Evolutionary conservation across 2,113 vertebrate species (phyloP).

Genomic region (Dasyornis broadbenti): DNA sequence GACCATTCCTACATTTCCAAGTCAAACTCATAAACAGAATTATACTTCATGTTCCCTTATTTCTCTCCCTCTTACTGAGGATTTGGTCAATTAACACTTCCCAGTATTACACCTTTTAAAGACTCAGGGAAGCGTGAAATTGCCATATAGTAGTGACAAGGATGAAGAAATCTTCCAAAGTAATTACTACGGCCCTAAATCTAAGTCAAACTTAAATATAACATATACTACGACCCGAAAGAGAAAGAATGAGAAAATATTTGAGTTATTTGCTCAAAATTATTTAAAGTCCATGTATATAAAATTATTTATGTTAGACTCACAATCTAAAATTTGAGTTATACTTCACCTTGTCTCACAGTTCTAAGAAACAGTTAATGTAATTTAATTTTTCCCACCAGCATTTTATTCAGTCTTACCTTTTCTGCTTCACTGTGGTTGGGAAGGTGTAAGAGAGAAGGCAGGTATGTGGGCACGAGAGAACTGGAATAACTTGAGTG

Average conservation of each 20-base stretch:
- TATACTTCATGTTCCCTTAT: constrained; percentile 15
- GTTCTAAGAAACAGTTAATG: neutral
- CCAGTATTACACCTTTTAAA: constrained; percentile 56
- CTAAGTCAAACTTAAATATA: constrained; percentile 49
- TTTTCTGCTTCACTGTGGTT: neutral
- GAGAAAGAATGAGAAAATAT: neutral
- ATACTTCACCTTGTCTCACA: neutral
- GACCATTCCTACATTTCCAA: constrained; percentile 2
- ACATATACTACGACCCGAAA: neutral
- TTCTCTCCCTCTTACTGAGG: constrained; percentile 20
- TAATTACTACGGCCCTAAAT: neutral
- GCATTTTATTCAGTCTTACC: neutral
- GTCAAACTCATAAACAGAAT: constrained; percentile 20
- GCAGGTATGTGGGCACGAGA: neutral
- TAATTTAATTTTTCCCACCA: neutral
- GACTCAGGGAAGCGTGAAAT: constrained; percentile 67
- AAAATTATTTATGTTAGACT: neutral
- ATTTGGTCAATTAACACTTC: constrained; percentile 70
- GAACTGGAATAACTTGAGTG: neutral
- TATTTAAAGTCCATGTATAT: neutral
- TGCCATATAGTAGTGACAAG: constrained; percentile 51
- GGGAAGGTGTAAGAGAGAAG: neutral
- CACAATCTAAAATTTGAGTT: neutral
- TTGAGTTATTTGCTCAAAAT: neutral
- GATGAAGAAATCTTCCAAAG: constrained; percentile 50